Base-by-base conservation (phyloP, 2,888 invertebrate species). In the Agrotis puta region DNA sequence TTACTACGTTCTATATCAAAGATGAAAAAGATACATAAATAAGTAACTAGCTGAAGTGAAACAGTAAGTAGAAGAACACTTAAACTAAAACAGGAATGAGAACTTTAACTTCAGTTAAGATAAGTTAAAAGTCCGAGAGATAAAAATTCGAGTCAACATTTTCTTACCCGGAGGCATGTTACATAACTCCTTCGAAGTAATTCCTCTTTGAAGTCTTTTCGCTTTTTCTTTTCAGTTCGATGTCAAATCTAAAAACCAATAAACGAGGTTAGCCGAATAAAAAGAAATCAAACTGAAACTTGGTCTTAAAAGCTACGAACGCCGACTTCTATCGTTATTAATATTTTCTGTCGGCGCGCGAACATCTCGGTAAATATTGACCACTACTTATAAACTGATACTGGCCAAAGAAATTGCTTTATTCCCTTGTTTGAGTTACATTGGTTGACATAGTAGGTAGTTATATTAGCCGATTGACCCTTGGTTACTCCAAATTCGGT, bases 81-180 rank as follows among this genome's bases (percentile, higher is more conserved):
- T 80, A 53, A 80, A 80, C 54, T 77, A 20, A 64, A 75, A 81
- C 45, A 33, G 62, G 9, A 78, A 65, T 80, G 61, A 69, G 56
- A 63, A 81, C 70, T 81, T 64, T 48, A 70, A 75, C 81, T 81
- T 50, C 57, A 65, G 81, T 81, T 77, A 75, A 77, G 74, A 79
- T 74, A 79, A 78, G 57, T 81, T 75, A 81, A 76, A 81, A 78
- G 64, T 63, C 43, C 39, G n/a, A 63, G 50, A 58, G 58, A 78
- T 81, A 77, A 76, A 75, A 76, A 76, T 56, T 76, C 51, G 9
- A 64, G 77, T 70, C 77, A 70, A 71, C 82, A 64, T 71, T 79
- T 77, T 64, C 66, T 66, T 53, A 63, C 61, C 68, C 57, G 53
- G 66, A 67, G 67, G 62, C 72, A 58, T 50, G 57, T 77, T 81